Base-by-base conservation (phyloP, 2,797 vertebrate genomes). In the Argya squamiceps region DNA sequence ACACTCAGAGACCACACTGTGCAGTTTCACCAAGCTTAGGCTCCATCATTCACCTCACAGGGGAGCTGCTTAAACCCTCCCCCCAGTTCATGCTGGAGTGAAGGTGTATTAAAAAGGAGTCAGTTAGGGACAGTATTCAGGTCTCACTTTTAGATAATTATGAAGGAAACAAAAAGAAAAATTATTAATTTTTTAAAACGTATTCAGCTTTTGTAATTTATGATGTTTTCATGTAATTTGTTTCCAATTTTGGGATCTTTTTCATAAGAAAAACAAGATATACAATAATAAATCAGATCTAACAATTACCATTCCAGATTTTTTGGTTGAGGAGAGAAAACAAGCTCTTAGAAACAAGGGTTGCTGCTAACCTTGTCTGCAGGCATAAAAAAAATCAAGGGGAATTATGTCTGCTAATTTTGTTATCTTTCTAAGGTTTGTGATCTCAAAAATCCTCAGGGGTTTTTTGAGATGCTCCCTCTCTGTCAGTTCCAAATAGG, bases 371-470 rank as follows among this genome's bases (percentile, higher is more conserved):
- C 44, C 39, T 75, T 91, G 68, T 89, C 78, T 85, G 79, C 62
- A 85, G 36, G 50, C 87, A 83, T 37, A 43, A 92, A 74, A 65
- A 87, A 92, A 92, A 94, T 74, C 68, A 91, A 71, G 68, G 49
- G 15, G 49, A 89, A 81, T 91, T 91, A 83, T 26, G 24, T 8
- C n/a, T 32, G 36, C 46, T 94, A 80, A 95, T 91, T 89, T 76
- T 77, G 41, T 92, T 96, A 79, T 76, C 83, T 92, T 91, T 95
- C 78, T 71, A 32, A 88, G 32, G 50, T 58, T 69, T 92, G 52
- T 68, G 58, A 83, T 89, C 78, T 83, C 71, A 93, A 50, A 94
- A 93, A 68, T 84, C 81, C 75, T 77, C 39, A 34, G 62, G 64
- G 71, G 3, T 55, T 77, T 93, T 87, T 76, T 88, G 18, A 84